phyloP scores from a whole-genome alignment of 2,797 vertebrate species.

The Pelobates cultripes region DNA sequence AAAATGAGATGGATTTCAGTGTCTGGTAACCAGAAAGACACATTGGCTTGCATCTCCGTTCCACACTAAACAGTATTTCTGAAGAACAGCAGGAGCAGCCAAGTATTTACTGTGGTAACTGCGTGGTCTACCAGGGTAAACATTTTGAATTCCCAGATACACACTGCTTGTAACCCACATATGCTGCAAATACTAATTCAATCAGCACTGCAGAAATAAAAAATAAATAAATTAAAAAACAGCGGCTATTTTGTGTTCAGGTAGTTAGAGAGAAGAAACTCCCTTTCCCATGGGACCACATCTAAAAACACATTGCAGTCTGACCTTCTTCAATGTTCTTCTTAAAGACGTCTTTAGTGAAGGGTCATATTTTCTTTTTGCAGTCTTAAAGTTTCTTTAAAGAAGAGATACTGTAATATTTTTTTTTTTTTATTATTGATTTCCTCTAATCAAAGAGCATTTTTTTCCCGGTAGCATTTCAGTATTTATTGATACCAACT shows the following conservation, averaged over 20 bases:
- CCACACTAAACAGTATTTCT: conserved; percentile 54
- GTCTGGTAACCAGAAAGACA: conserved; percentile 49
- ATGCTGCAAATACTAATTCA: conserved; percentile 55
- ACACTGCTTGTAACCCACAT: conserved; percentile 54
- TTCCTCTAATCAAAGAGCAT: neutral
- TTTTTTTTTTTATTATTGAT: neutral
- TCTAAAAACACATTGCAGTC: conserved; percentile 49
- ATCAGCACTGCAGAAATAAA: conserved; percentile 48
- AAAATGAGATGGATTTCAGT: conserved; percentile 33
- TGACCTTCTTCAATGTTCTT: conserved; percentile 44
- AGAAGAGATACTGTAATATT: conserved; percentile 9
- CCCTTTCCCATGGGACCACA: conserved; percentile 50
- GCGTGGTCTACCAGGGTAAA: conserved; percentile 54
- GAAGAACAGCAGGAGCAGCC: conserved; percentile 38
- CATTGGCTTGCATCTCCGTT: conserved; percentile 41
- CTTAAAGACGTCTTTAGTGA: conserved; percentile 36
- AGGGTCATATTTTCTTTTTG: conserved; percentile 18
- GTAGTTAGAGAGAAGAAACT: conserved; percentile 52
- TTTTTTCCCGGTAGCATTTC: neutral
- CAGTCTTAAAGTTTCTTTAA: conserved; percentile 13
- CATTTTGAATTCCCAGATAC: conserved; percentile 53
- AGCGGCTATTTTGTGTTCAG: conserved; percentile 52
- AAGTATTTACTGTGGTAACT: conserved; percentile 54
- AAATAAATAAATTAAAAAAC: conserved; percentile 5
- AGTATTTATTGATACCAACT: neutral